Evolutionary conservation across 2,888 invertebrate genomes (phyloP).

Genomic region (Bimastos eiseni): DNA sequence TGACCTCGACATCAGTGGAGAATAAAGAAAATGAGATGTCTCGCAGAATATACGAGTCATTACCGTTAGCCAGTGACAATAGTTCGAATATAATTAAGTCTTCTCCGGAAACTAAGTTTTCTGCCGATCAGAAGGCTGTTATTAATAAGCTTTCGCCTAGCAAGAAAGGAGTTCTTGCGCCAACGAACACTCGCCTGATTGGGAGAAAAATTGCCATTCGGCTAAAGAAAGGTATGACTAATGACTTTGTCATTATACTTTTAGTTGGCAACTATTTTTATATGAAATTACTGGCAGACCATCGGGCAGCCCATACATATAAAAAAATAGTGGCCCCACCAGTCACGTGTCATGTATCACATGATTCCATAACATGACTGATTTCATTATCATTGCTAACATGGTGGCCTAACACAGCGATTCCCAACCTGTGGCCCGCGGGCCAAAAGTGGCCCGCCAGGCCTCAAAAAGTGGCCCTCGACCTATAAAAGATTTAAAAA

Average conservation of each 20-base stretch:
- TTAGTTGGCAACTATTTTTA: not conserved
- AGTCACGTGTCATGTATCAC: too few species aligned
- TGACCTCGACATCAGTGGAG: not conserved
- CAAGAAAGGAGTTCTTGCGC: constrained; percentile 46
- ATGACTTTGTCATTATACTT: not conserved
- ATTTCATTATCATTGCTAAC: too few species aligned
- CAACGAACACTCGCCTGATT: constrained; percentile 77
- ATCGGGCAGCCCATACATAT: too few species aligned
- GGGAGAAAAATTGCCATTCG: constrained; percentile 69
- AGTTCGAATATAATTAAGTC: not conserved
- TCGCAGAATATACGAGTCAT: not conserved
- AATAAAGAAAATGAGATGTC: not conserved
- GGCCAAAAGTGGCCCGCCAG: too few species aligned
- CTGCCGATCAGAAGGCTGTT: not conserved
- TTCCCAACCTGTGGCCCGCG: too few species aligned
- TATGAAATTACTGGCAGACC: not conserved
- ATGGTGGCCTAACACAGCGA: too few species aligned
- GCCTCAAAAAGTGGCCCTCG: too few species aligned
- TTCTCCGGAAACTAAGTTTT: not conserved
- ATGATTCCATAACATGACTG: too few species aligned
- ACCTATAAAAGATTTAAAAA: too few species aligned
- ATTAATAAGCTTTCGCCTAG: not conserved
- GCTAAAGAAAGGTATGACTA: constrained; percentile 59
- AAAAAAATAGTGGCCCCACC: too few species aligned
- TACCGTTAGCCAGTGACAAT: not conserved